Evolutionary conservation across 2,113 vertebrate genomes (phyloP).

Genomic region (Hemiscyllium ocellatum): DNA sequence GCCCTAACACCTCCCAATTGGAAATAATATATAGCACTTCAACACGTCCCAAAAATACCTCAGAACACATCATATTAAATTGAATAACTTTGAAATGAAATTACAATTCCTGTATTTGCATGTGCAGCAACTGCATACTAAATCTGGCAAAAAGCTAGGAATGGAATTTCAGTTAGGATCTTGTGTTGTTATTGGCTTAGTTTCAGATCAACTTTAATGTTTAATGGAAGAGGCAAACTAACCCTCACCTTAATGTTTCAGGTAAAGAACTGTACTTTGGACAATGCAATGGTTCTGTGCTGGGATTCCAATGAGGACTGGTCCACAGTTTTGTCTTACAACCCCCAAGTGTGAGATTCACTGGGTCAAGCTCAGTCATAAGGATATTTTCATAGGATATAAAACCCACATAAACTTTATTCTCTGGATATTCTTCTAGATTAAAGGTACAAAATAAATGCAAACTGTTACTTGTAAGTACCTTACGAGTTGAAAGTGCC

Average conservation of each 20-base stretch:
- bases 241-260: background rate
- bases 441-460: background rate
- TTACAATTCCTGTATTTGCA: background rate
- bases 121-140: background rate
- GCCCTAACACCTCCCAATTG: background rate
- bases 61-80: background rate
- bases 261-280: background rate
- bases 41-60: conserved; percentile 6
- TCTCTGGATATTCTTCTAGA: background rate
- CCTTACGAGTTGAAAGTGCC: background rate
- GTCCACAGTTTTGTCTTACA: background rate
- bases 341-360: background rate
- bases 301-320: background rate
- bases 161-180: background rate
- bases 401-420: background rate
- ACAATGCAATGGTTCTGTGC: background rate
- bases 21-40: background rate
- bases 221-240: background rate
- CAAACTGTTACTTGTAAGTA: background rate
- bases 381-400: background rate
- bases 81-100: background rate
- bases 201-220: background rate
- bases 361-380: background rate
- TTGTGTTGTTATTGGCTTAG: background rate
- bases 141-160: background rate